These are phyloP conservation scores for Resseliella maxima DNA, from an alignment of 2,888 invertebrate genomes.

Conservation along the genomic window DNA sequence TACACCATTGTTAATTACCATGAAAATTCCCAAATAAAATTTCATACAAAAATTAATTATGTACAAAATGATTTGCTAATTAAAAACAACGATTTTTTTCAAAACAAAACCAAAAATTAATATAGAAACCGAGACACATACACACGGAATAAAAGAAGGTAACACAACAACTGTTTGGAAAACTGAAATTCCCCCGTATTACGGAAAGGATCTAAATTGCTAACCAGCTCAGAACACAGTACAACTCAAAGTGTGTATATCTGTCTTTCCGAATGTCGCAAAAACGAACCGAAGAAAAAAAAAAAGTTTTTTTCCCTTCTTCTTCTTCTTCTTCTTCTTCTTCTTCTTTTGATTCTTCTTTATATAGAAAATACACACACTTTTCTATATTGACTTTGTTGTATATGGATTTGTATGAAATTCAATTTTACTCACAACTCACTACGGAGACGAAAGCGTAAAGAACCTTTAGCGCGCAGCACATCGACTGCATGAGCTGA, in stretches of 20 bases:
- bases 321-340: no score
- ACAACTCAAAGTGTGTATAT: conserved; percentile 12
- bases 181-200: conserved; percentile 19
- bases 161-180: conserved; percentile 2
- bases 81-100: no score
- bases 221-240: conserved; percentile 42
- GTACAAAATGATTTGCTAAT: no score
- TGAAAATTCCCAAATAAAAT: no score
- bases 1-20: not conserved
- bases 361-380: not conserved
- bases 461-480: conserved; percentile 16
- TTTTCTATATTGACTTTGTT: conserved; percentile 39
- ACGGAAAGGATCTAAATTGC: conserved; percentile 12
- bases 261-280: not conserved
- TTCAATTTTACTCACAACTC: not conserved
- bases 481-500: not conserved
- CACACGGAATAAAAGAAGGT: not conserved
- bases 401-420: conserved; percentile 22
- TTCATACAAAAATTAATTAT: no score
- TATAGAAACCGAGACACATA: not conserved
- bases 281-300: not conserved
- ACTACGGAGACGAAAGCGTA: not conserved
- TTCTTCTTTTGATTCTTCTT: no score
- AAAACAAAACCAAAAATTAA: not conserved
- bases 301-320: no score